A percentile compares a stretch with the other conserved stretches of the same genome.
Conservation (phyloP, 2,888 invertebrate genomes). For the Rutpela maculata region DNA sequence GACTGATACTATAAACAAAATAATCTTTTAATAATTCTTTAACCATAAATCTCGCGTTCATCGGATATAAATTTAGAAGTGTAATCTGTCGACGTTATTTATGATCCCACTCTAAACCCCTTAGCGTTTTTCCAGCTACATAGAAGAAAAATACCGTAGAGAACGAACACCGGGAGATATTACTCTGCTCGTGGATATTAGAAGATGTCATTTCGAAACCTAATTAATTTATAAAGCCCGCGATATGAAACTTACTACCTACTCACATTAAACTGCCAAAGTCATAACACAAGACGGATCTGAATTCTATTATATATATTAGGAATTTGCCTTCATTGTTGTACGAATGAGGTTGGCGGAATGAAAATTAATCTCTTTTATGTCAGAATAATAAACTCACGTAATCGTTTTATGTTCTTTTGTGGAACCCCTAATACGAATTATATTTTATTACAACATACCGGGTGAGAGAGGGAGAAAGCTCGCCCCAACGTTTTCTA, state of each 20-base stretch:
- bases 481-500: too few relatives aligned
- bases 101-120: background rate
- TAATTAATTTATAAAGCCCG: slow-evolving; percentile 13
- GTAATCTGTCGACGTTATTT: too few relatives aligned
- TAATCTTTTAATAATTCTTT: too few relatives aligned
- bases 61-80: too few relatives aligned
- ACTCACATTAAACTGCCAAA: background rate
- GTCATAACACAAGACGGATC: background rate
- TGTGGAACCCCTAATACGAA: too few relatives aligned
- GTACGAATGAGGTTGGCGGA: background rate
- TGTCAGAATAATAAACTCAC: background rate
- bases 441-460: too few relatives aligned
- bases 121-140: background rate
- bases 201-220: slow-evolving; percentile 11
- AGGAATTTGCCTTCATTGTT: background rate
- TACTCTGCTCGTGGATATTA: background rate
- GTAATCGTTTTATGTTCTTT: background rate
- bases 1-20: too few relatives aligned
- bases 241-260: background rate
- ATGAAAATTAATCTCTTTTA: background rate
- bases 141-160: background rate
- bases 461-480: too few relatives aligned
- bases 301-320: background rate
- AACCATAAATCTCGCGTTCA: too few relatives aligned
- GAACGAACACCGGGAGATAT: background rate